Evolutionary conservation across 2,888 invertebrate species (phyloP).

Genomic region (Nymphalis polychloros): DNA sequence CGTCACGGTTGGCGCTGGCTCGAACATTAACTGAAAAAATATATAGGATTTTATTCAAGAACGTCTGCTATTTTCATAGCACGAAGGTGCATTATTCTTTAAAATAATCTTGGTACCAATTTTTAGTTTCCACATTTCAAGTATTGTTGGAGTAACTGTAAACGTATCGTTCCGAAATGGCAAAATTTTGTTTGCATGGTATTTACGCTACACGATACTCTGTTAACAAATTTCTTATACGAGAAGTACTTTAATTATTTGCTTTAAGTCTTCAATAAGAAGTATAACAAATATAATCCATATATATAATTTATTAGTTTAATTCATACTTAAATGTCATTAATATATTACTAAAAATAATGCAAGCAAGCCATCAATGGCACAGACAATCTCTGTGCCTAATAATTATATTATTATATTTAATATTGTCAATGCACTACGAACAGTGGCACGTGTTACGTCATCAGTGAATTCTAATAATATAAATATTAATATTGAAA

Average conservation of each 20-base stretch:
- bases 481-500: too few species aligned
- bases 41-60: conserved; percentile 26
- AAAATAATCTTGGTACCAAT: not conserved
- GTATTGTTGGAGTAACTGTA: not conserved
- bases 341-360: too few species aligned
- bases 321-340: too few species aligned
- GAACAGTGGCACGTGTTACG: too few species aligned
- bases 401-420: too few species aligned
- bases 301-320: too few species aligned
- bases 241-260: not conserved
- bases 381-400: too few species aligned
- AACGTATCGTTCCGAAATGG: conserved; percentile 3
- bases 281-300: too few species aligned
- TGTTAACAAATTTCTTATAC: not conserved
- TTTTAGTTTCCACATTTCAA: conserved; percentile 6
- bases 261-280: too few species aligned
- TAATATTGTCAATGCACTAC: too few species aligned
- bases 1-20: conserved; percentile 54
- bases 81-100: conserved; percentile 19
- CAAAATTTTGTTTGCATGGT: not conserved
- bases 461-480: too few species aligned
- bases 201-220: not conserved
- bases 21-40: conserved; percentile 70
- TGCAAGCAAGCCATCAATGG: too few species aligned
- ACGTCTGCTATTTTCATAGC: conserved; percentile 13